Evolutionary conservation across 30 jellyfish, hydroid and myxozoan genomes (phyloP).

Genomic region (Morbakka virulenta): DNA sequence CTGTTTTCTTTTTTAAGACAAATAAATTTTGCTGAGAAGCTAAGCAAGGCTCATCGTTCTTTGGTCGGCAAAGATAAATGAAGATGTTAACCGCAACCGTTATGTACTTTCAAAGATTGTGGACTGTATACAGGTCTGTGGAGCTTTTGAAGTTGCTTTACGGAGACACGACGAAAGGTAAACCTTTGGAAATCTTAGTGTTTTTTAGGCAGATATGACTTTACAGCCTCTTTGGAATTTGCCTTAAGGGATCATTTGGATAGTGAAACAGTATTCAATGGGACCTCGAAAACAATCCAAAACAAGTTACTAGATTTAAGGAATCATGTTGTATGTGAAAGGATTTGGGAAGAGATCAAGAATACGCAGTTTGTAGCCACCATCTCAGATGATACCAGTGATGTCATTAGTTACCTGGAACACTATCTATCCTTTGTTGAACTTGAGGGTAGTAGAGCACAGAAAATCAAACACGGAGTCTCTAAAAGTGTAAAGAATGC

Average conservation of each 20-base stretch:
- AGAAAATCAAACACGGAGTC: too few relatives aligned
- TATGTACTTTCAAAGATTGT: slow-evolving; percentile 35
- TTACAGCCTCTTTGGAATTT: slow-evolving; percentile 28
- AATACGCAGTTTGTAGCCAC: too few relatives aligned
- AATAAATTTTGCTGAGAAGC: slow-evolving; percentile 24
- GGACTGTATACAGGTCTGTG: slow-evolving; percentile 45
- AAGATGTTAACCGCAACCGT: slow-evolving; percentile 38
- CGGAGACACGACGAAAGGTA: slow-evolving; percentile 59
- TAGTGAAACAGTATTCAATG: slow-evolving; percentile 21
- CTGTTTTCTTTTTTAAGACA: slow-evolving; percentile 42
- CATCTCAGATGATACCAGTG: slow-evolving; percentile 29
- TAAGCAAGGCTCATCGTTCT: slow-evolving; percentile 23
- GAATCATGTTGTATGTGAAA: too few relatives aligned
- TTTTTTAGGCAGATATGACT: background rate
- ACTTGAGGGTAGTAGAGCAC: too few relatives aligned
- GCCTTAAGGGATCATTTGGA: slow-evolving; percentile 21
- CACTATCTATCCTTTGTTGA: too few relatives aligned
- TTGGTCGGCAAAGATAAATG: background rate
- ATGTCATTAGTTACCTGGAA: too few relatives aligned
- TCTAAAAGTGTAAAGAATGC: too few relatives aligned
- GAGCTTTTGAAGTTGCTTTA: slow-evolving; percentile 49
- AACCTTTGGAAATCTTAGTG: too few relatives aligned
- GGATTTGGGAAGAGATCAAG: too few relatives aligned
- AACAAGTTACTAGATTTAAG: slow-evolving; percentile 33
- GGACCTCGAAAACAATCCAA: slow-evolving; percentile 47